Base-by-base conservation (phyloP, 1,140 invertebrate species). In the Drosophila bipectinata region DNA sequence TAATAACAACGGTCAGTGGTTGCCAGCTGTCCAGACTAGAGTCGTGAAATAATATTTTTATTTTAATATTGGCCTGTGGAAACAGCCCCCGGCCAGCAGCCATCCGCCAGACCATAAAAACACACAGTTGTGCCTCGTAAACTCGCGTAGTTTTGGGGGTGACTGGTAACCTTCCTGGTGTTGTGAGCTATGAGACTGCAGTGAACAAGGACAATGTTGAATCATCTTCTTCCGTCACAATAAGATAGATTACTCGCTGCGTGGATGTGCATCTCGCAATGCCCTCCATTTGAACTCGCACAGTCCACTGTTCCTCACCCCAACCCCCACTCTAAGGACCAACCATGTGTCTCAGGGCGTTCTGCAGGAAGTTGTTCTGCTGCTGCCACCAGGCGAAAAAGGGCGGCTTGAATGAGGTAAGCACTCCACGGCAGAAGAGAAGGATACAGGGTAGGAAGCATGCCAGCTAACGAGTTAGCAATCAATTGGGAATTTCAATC, bases 401-500 rank as follows among this genome's bases (percentile, higher is more conserved):
- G 48, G 68, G 64, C 37, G 83, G 79, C 9, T 55, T 83, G 53
- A 88, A 89, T 88, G 83, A 88, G 83, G 83, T 88, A 84, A 88
- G 83, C 76, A 51, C 12, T 47, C 18, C 9, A 10, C 3, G 18
- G 44, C 21, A 21, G 21, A 21, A 21, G 21, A 18, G n/a, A 21
- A 18, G 44, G 9, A 10, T 47, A 4, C 18, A 24, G 18, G 41
- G 15, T 18, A 45, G 7, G 15, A 45, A 18, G 21, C 2, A 18
- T 18, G 15, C 8, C 9, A 10, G 32, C 9, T 3, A 37, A 37
- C 12, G 34, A n/a, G 10, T 37, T 37, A 12, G 34, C 10, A 37
- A 37, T 10, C 34, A n/a, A 37, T n/a, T 37, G 34, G 10, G 34
- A 12, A 48, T 15, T 48, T 48, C 18, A 6, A n/a, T 3, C 3